These are phyloP conservation scores for Lithosia quadra DNA, from an alignment of 2,888 invertebrate genomes.

Conservation along the genomic window DNA sequence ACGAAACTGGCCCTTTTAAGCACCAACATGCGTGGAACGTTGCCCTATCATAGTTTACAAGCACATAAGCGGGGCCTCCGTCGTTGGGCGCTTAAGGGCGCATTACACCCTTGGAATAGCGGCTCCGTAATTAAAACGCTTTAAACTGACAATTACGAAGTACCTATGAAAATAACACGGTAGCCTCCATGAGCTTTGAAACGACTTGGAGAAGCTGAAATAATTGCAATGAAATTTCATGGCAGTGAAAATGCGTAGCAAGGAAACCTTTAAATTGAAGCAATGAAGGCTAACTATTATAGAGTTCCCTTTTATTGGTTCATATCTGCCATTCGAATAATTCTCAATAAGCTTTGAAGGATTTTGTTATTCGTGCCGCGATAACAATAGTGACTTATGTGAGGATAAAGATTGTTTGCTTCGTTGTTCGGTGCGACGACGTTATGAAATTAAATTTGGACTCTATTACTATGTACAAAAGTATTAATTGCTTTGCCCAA, in stretches of 20 bases:
- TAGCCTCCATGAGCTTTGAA: conserved; percentile 57
- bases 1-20: conserved; percentile 65
- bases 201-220: conserved; percentile 46
- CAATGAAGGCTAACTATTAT: conserved; percentile 19
- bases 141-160: conserved; percentile 80
- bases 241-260: conserved; percentile 23
- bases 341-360: conserved; percentile 12
- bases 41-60: conserved; percentile 78
- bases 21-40: conserved; percentile 59
- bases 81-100: conserved; percentile 75
- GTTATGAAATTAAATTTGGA: background rate
- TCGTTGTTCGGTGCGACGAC: background rate
- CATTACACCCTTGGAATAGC: conserved; percentile 81
- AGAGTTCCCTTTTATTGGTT: conserved; percentile 13
- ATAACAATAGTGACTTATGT: conserved; percentile 23
- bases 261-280: conserved; percentile 19
- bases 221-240: conserved; percentile 48
- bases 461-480: background rate
- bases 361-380: conserved; percentile 35
- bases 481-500: background rate
- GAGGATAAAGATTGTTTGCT: conserved; percentile 13
- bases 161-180: conserved; percentile 66
- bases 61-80: conserved; percentile 68
- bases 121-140: conserved; percentile 83
- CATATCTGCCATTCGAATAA: conserved; percentile 1